Evolutionary conservation across 2,888 invertebrate genomes (phyloP).

Genomic region (Brachypalpus laphriformis): DNA sequence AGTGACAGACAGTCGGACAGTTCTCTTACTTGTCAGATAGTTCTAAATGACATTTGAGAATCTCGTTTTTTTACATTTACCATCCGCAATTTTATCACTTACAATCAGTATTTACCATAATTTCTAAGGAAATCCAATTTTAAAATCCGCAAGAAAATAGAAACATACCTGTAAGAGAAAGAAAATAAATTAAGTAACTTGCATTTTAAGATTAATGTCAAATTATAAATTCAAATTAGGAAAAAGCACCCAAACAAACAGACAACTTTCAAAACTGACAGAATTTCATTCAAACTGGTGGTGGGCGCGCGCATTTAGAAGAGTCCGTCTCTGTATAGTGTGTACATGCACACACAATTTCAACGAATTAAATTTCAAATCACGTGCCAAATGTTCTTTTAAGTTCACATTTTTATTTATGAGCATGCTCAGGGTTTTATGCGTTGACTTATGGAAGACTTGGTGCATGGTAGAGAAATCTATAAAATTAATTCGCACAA

Average conservation of each 20-base stretch:
- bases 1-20: constrained; percentile 58
- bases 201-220: constrained; percentile 16
- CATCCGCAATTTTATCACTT: constrained; percentile 10
- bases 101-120: constrained; percentile 30
- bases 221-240: constrained; percentile 38
- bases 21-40: constrained; percentile 32
- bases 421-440: constrained; percentile 61
- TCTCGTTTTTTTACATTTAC: constrained; percentile 20
- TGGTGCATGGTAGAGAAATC: constrained; percentile 33
- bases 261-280: constrained; percentile 23
- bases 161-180: constrained; percentile 61
- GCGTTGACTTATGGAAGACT: constrained; percentile 58
- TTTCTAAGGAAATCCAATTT: neutral
- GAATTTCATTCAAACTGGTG: constrained; percentile 6
- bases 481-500: constrained; percentile 58
- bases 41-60: constrained; percentile 33
- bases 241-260: constrained; percentile 34
- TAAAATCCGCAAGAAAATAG: constrained; percentile 26
- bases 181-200: constrained; percentile 18
- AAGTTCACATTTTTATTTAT: constrained; percentile 60
- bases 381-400: constrained; percentile 58
- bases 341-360: neutral
- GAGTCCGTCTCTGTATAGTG: neutral
- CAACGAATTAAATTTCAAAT: constrained; percentile 66
- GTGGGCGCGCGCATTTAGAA: neutral